Conservation (phyloP, 2,797 vertebrate species). For the Balearica regulorum region DNA sequence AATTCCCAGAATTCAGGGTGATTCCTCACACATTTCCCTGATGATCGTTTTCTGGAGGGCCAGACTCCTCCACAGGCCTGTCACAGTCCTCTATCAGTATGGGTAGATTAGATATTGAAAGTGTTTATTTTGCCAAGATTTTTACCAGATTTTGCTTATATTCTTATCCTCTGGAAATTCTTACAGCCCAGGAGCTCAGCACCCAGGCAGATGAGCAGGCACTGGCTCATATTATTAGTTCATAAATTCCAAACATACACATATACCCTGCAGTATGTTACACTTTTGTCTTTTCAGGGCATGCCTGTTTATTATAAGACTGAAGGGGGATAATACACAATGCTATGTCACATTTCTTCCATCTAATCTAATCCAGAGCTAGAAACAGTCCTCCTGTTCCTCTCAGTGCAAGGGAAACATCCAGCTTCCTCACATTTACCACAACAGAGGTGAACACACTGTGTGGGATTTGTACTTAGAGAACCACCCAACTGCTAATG, state of each 20-base stretch:
- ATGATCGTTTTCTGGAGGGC: neutral
- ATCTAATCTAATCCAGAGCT: neutral
- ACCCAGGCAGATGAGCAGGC: neutral
- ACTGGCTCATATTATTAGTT: neutral
- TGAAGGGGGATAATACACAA: neutral
- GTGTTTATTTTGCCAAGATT: neutral
- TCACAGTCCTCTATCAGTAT: neutral
- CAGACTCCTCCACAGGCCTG: neutral
- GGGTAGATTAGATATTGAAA: neutral
- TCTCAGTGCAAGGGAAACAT: neutral
- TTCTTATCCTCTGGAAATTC: neutral
- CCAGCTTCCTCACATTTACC: neutral
- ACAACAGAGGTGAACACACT: neutral
- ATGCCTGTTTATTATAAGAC: neutral
- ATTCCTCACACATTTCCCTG: neutral
- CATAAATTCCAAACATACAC: neutral
- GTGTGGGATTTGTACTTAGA: neutral
- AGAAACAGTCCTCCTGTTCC: neutral
- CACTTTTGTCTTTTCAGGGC: neutral
- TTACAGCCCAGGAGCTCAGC: neutral
- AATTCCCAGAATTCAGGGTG: neutral
- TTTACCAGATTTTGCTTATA: neutral
- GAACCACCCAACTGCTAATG: neutral
- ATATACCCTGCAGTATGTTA: neutral
- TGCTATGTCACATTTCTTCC: neutral